Evolutionary conservation across 2,797 vertebrate species (phyloP).

Genomic region (Cryptoblepharus egeriae): DNA sequence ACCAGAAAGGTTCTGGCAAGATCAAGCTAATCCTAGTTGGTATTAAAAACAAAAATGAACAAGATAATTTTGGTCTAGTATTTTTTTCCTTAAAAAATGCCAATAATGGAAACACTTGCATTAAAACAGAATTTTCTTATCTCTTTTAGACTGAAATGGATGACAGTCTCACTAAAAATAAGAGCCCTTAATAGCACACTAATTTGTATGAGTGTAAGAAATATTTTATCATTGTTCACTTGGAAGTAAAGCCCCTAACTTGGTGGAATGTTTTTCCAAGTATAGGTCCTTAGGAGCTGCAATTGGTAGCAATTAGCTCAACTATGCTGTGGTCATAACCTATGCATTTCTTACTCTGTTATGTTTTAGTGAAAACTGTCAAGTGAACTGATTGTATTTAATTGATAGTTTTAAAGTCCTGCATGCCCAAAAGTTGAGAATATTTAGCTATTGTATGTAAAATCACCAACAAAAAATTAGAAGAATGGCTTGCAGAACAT

Average conservation of each 20-base stretch:
- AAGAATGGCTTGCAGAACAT: not conserved
- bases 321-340: not conserved
- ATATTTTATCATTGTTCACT: not conserved
- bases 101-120: conserved; percentile 13
- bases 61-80: not conserved
- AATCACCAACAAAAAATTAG: not conserved
- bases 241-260: not conserved
- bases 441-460: not conserved
- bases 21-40: conserved; percentile 2
- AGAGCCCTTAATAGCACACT: conserved; percentile 35
- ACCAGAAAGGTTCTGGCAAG: not conserved
- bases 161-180: conserved; percentile 15
- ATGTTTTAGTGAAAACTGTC: not conserved
- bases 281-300: not conserved
- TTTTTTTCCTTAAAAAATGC: conserved; percentile 5
- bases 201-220: no score
- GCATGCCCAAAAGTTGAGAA: not conserved
- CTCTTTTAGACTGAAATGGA: conserved; percentile 28
- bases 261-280: not conserved
- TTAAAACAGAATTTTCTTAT: conserved; percentile 41
- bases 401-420: not conserved
- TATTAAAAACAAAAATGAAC: not conserved
- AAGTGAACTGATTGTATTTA: not conserved
- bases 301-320: conserved; percentile 2
- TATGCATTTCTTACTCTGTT: not conserved